Base-by-base conservation (phyloP, 2,113 vertebrate genomes). In the cattle (Bos taurus) region DNA sequence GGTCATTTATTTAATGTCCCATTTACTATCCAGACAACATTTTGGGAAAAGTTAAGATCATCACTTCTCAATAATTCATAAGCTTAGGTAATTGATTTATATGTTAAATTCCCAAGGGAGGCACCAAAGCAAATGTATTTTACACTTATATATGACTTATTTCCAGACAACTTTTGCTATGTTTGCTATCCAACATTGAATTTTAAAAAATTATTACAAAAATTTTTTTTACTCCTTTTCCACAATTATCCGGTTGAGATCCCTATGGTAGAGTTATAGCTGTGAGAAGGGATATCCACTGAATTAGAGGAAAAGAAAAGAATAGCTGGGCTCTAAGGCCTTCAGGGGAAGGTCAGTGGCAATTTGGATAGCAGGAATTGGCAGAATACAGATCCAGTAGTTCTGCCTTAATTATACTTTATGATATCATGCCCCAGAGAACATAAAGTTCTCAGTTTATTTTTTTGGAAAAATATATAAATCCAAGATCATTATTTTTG, bases 401-500 rank as follows among this genome's bases (percentile, higher is more conserved):
- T 19, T 78, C 78, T 89, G 19, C 57, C 36, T 96, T 97, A 82
- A 95, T 93, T 97, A 89, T 85, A 52, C 28, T 91, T 94, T 91
- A 95, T 94, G 86, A 96, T 90, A 95, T 94, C 25, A 83, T 83
- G 60, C 23, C 19, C 54, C 19, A 90, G 40, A 97, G 96, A 94
- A 95, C 93, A 91, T 82, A 67, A 95, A 83, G 67, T 94, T 91
- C 89, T 94, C 52, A 48, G 64, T 89, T 96, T 96, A 89, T 56
- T 81, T 94, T 89, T 26, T 36, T 13, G 14, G 54, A 90, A 94
- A 96, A 93, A 52, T 83, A 87, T n/a, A 71, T 88, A 93, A 96
- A 95, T 88, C 71, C n/a, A 97, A 93, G 56, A 85, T 64, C 57
- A 62, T 95, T 91, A 91, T 87, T 94, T 97, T 96, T 96, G 60